A percentile compares a stretch with the other conserved stretches of the same genome.
phyloP scores from a whole-genome alignment of 2,113 vertebrate genomes.

The Thryonomys swinderianus region DNA sequence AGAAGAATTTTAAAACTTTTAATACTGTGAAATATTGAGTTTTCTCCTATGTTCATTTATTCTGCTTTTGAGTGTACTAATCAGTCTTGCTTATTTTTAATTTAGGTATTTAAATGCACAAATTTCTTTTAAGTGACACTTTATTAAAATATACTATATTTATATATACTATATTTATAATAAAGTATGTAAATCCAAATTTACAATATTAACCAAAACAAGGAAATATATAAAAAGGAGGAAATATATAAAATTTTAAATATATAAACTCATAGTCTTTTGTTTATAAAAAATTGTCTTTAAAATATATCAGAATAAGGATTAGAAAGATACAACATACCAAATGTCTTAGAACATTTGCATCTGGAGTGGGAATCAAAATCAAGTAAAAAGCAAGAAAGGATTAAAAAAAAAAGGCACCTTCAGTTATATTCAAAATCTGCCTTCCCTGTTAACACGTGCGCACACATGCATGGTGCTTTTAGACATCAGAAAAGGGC shows the following conservation, averaged over 20 bases:
- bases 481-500: neutral
- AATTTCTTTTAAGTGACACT: neutral
- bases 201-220: neutral
- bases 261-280: neutral
- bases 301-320: conserved; percentile 28
- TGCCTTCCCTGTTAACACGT: neutral
- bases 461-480: neutral
- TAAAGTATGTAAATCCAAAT: neutral
- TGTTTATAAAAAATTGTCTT: conserved; percentile 8
- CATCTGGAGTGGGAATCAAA: neutral
- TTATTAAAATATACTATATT: neutral
- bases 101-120: neutral
- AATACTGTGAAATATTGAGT: neutral
- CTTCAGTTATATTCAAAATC: conserved; percentile 11
- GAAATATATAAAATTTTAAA: neutral
- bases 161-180: neutral
- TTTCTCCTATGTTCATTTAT: neutral
- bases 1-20: neutral
- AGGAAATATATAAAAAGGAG: neutral
- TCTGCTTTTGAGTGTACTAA: neutral
- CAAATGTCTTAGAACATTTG: neutral
- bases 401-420: accelerated
- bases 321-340: neutral
- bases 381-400: neutral
- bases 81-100: conserved; percentile 3